phyloP scores from a whole-genome alignment of 2,113 vertebrate species.

The Dicaeum eximium region DNA sequence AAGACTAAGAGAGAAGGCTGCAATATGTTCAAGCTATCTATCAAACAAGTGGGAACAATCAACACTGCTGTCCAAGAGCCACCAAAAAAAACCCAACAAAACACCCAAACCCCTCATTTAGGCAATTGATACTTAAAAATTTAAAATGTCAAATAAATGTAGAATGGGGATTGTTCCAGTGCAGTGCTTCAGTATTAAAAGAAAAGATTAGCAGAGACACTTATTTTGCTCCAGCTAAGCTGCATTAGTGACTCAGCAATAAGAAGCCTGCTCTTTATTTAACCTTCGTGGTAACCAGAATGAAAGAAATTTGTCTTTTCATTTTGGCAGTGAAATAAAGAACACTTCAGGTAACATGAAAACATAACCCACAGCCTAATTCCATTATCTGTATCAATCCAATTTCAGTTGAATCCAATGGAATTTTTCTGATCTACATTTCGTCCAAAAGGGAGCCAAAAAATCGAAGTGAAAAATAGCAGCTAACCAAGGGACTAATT shows the following conservation, averaged over 20 bases:
- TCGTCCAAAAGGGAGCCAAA: background rate
- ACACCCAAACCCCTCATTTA: background rate
- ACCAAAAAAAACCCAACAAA: background rate
- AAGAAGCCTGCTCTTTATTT: constrained; percentile 2
- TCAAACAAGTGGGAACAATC: background rate
- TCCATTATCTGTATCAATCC: background rate
- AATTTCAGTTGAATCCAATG: background rate
- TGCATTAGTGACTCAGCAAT: constrained; percentile 23
- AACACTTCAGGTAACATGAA: background rate
- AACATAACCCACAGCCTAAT: background rate
- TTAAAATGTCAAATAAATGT: background rate
- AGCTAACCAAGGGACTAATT: background rate
- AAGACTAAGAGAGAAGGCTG: background rate
- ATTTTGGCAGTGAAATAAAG: constrained; percentile 31
- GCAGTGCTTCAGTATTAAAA: background rate
- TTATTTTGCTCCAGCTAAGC: background rate
- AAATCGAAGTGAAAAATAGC: background rate
- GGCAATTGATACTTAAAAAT: background rate
- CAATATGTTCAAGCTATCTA: background rate
- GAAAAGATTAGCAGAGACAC: background rate
- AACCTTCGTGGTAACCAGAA: background rate
- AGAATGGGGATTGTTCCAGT: background rate
- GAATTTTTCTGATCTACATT: constrained; percentile 6
- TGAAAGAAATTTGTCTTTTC: background rate
- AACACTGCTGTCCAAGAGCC: background rate